These are phyloP conservation scores for Calidris pugnax DNA, from an alignment of 2,113 vertebrate genomes.

Conservation along the genomic window DNA sequence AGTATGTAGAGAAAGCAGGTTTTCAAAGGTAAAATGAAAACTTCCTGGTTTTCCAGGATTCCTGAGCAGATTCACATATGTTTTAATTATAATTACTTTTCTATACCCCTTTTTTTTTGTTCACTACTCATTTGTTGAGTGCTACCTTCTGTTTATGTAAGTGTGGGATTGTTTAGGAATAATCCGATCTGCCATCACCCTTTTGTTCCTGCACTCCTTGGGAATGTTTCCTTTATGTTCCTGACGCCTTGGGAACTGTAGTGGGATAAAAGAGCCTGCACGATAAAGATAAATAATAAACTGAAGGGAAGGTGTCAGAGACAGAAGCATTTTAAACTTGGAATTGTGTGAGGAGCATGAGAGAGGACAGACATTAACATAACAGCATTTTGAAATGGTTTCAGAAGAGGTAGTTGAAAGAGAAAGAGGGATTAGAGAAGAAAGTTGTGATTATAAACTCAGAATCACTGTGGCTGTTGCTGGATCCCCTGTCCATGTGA, in stretches of 20 bases:
- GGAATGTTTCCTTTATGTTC: not conserved
- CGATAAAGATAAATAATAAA: not conserved
- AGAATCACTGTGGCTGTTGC: not conserved
- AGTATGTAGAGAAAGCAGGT: not conserved
- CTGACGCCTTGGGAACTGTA: not conserved
- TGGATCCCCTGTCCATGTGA: not conserved
- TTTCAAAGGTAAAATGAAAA: not conserved
- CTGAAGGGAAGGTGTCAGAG: not conserved
- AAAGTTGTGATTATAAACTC: not conserved
- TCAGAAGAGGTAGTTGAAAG: not conserved
- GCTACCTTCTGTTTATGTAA: not conserved
- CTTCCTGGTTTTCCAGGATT: not conserved
- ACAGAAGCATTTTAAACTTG: not conserved
- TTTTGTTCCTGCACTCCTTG: not conserved
- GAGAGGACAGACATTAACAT: not conserved
- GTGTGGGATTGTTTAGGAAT: slow-evolving; percentile 4
- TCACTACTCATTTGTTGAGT: not conserved
- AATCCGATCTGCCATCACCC: not conserved
- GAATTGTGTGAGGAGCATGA: not conserved
- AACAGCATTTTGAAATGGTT: not conserved
- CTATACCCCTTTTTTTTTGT: not conserved
- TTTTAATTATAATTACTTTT: not conserved
- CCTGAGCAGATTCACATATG: not conserved
- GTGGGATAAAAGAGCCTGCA: not conserved
- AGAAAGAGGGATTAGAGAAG: not conserved